A percentile compares a stretch with the other conserved stretches of the same genome.
Evolutionary conservation across 2,888 invertebrate genomes (phyloP).

Genomic region (Drosophila flavopinicola): DNA sequence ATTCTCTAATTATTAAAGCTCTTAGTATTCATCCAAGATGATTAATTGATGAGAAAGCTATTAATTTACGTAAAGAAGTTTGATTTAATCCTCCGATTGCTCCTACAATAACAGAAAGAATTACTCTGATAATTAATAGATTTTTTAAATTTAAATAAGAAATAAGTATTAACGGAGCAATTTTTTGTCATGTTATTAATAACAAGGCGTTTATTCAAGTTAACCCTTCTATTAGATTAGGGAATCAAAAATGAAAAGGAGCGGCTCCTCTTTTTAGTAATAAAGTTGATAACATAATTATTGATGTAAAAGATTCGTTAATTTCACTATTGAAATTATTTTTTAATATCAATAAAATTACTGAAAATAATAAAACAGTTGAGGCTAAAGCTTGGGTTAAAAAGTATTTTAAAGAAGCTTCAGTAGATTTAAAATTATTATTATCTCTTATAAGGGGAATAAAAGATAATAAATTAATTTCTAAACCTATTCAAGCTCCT

Average conservation of each 20-base stretch:
- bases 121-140: conserved; percentile 85
- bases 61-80: conserved; percentile 86
- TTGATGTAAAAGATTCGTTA: conserved; percentile 66
- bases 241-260: conserved; percentile 87
- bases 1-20: conserved; percentile 85
- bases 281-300: conserved; percentile 83
- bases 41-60: conserved; percentile 88
- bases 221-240: conserved; percentile 86
- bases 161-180: conserved; percentile 86
- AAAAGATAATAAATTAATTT: conserved; percentile 87
- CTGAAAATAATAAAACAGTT: conserved; percentile 85
- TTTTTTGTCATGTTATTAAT: conserved; percentile 88
- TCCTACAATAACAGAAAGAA: conserved; percentile 85
- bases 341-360: conserved; percentile 80
- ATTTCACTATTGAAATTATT: conserved; percentile 77
- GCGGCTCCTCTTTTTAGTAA: conserved; percentile 86
- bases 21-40: conserved; percentile 87
- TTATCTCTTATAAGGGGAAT: conserved; percentile 86
- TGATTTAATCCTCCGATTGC: conserved; percentile 86
- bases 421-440: conserved; percentile 85
- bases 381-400: conserved; percentile 87
- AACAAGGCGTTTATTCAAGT: conserved; percentile 86
- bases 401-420: conserved; percentile 88
- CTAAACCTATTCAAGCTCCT: conserved; percentile 87
- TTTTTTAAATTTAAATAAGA: conserved; percentile 85